A percentile compares a stretch with the other conserved stretches of the same genome.
These are phyloP conservation scores for Babyrousa celebensis DNA, from an alignment of 2,797 vertebrate genomes.

Conservation along the genomic window DNA sequence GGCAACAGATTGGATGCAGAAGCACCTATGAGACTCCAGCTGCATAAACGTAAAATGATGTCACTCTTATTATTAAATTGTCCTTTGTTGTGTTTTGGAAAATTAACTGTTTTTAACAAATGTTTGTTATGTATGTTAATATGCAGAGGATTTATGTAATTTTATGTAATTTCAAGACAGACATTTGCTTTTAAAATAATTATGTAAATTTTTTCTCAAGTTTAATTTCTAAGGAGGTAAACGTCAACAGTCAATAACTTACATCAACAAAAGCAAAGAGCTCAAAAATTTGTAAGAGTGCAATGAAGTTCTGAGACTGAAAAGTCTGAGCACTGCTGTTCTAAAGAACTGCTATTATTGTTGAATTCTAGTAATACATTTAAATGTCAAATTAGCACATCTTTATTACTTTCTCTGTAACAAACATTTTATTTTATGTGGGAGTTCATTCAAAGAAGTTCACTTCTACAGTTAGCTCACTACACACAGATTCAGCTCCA, in stretches of 20 bases:
- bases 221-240: slow-evolving; percentile 21
- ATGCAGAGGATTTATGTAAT: neutral
- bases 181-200: slow-evolving; percentile 63
- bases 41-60: neutral
- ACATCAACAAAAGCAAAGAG: slow-evolving; percentile 54
- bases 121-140: neutral
- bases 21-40: neutral
- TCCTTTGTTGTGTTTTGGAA: slow-evolving; percentile 7
- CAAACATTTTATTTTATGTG: neutral
- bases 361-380: neutral
- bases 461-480: neutral
- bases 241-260: neutral
- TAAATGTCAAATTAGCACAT: neutral
- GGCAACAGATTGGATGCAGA: neutral
- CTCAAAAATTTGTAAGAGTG: neutral
- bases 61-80: neutral
- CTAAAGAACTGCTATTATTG: neutral
- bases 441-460: slow-evolving; percentile 4
- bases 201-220: neutral
- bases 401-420: slow-evolving; percentile 20
- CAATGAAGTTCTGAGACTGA: neutral
- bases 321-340: neutral
- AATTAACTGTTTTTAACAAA: slow-evolving; percentile 56
- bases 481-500: neutral
- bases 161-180: neutral